These are phyloP conservation scores for Stictocephala bisonia DNA, from an alignment of 2,888 invertebrate genomes.

Conservation along the genomic window DNA sequence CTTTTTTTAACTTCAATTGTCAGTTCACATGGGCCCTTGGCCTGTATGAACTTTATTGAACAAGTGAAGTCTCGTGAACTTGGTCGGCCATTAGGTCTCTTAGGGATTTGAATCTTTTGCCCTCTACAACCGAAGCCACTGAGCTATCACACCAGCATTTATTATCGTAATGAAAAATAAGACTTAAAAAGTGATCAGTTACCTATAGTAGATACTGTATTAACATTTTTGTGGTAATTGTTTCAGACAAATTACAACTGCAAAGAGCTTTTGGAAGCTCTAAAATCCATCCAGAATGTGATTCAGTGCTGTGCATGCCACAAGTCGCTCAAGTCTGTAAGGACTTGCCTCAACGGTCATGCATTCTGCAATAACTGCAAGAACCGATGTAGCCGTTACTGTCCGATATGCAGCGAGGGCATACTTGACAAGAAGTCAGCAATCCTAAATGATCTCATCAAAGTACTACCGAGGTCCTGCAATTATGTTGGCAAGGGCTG, in stretches of 20 bases:
- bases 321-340: neutral
- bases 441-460: constrained; percentile 2
- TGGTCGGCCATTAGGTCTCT: no score
- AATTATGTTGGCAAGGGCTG: neutral
- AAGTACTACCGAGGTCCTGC: constrained; percentile 4
- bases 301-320: constrained; percentile 4
- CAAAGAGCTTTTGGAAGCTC: neutral
- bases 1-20: no score
- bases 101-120: no score
- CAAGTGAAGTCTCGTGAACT: no score
- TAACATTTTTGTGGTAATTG: neutral
- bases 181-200: no score
- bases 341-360: neutral
- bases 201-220: no score
- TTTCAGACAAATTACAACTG: neutral
- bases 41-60: no score
- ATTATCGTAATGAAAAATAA: no score
- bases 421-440: neutral
- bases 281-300: neutral
- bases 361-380: constrained; percentile 5
- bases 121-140: no score
- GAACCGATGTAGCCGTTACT: neutral
- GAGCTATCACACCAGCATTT: no score
- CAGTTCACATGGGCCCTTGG: no score
- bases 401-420: neutral